phyloP scores from a whole-genome alignment of 35 echinoderm and acorn worm genomes.

The Lytechinus variegatus region DNA sequence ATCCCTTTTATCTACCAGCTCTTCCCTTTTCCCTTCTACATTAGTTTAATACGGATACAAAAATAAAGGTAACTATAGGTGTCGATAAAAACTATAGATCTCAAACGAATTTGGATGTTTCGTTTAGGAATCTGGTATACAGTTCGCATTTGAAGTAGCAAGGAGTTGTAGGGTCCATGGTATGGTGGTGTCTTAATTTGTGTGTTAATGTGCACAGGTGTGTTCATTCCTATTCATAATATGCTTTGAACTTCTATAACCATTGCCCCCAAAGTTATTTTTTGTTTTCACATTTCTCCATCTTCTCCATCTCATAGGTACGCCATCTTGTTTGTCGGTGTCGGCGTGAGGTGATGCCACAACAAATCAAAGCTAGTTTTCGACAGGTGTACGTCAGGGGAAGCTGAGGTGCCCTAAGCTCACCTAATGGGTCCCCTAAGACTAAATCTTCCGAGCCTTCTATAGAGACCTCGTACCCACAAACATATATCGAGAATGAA shows the following conservation, averaged over 20 bases:
- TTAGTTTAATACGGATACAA: neutral
- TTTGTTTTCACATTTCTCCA: neutral
- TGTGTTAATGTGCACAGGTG: neutral
- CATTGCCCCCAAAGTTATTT: neutral
- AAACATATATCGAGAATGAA: conserved; percentile 17
- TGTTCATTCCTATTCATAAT: neutral
- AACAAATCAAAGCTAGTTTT: neutral
- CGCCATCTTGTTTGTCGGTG: conserved; percentile 43
- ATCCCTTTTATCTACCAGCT: no score
- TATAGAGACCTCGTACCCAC: conserved; percentile 37
- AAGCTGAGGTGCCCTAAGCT: conserved; percentile 21
- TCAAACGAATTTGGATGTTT: no score
- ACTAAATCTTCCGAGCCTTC: neutral
- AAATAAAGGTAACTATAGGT: neutral
- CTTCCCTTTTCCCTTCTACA: neutral
- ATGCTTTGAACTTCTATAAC: neutral
- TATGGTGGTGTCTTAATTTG: neutral
- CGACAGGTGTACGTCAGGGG: neutral
- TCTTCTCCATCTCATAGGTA: neutral
- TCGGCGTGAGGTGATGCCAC: conserved; percentile 16
- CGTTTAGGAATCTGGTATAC: no score
- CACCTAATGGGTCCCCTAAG: conserved; percentile 25
- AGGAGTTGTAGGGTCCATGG: neutral
- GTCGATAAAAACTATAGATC: no score
- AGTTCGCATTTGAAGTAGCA: no score